phyloP scores from a whole-genome alignment of 2,888 invertebrate species.

The Drosophila paranaensis region DNA sequence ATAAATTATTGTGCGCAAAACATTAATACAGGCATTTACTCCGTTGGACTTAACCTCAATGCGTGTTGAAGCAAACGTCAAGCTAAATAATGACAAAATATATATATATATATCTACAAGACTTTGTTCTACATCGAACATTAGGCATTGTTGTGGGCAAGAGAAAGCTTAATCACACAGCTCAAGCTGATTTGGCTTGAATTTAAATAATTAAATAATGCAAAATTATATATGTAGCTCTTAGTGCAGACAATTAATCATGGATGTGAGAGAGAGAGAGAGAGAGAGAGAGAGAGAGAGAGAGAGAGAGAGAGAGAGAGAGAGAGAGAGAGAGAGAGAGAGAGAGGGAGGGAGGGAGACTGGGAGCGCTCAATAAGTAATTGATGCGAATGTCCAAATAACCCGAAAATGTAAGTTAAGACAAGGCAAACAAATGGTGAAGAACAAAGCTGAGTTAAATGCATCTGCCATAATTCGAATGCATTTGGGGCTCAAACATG shows the following conservation, averaged over 20 bases:
- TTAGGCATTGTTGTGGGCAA: background rate
- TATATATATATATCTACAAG: background rate
- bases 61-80: slow-evolving; percentile 1
- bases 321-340: background rate
- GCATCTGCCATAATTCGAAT: slow-evolving; percentile 64
- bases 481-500: slow-evolving; percentile 27
- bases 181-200: slow-evolving; percentile 11
- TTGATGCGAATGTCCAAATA: slow-evolving; percentile 19
- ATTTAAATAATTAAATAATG: slow-evolving; percentile 21
- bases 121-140: slow-evolving; percentile 1
- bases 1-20: background rate
- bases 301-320: background rate
- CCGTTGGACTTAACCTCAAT: background rate
- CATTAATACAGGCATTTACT: background rate
- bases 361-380: slow-evolving; percentile 11
- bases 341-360: background rate
- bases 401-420: slow-evolving; percentile 7
- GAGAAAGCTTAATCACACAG: slow-evolving; percentile 1
- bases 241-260: slow-evolving; percentile 20
- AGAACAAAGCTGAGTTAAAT: slow-evolving; percentile 20
- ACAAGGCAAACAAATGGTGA: slow-evolving; percentile 15
- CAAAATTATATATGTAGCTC: slow-evolving; percentile 11
- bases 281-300: background rate
- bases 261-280: background rate
- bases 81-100: background rate